Base-by-base conservation (phyloP, 2,888 invertebrate genomes). In the Auanema sp. region DNA sequence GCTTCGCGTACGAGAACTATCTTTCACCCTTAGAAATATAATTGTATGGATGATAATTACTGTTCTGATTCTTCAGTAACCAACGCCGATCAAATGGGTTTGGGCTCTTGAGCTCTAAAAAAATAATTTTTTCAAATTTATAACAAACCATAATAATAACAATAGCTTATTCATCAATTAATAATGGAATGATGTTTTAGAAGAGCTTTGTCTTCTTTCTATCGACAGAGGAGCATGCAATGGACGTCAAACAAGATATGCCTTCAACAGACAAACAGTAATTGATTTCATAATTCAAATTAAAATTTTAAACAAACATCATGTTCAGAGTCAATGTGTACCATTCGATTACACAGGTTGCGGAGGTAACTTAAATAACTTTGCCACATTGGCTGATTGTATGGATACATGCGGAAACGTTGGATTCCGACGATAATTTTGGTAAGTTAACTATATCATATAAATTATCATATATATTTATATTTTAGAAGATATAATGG, bases 321-420 rank as follows among this genome's bases (percentile, higher is more conserved):
- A 51, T 53, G 12, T 12, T 75, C 72, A 82, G 82, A 76, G 71
- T 49, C 75, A 77, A 63, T 82, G 82, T 64, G 76, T 80, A 24
- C 64, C 80, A 18, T 82, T 82, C 70, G 80, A 81, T 58, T 82
- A 82, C 68, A 79, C 81, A 50, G 82, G 82, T 40, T 79, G 78
- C 56, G 79, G 81, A 18, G 82, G 82, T 23, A 82, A 82, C 50
- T 68, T 82, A 58, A 82, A 82, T 73, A 82, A 82, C 64, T 82
- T 82, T 64, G 71, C 72, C 25, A 73, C 78, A 14, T 76, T 80
- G 76, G 67, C 71, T 16, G 81, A 81, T 52, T 81, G 81, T 55
- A 69, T 67, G 69, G 66, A 75, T 41, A 82, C 78, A 8, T 81
- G 81, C 51, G 79, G 79, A 23, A 77, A 75, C 59, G 76, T 81